phyloP scores from a whole-genome alignment of 2,797 vertebrate genomes.

The Microchirus variegatus region DNA sequence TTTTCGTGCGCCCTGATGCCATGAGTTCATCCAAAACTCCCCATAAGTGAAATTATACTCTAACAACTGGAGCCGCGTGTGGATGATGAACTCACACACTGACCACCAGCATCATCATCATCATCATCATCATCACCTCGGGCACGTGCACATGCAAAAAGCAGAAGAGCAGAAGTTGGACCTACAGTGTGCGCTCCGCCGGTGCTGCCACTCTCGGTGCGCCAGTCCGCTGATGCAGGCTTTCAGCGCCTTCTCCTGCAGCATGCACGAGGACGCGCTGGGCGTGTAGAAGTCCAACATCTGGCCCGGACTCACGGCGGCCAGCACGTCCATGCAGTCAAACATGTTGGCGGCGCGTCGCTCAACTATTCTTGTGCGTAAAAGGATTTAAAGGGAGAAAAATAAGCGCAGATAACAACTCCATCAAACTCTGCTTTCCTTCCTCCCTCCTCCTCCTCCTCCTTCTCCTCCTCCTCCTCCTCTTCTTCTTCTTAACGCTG shows the following conservation, averaged over 20 bases:
- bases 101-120: neutral
- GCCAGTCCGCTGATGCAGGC: constrained; percentile 97
- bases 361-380: constrained; percentile 49
- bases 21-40: neutral
- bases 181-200: constrained; percentile 98
- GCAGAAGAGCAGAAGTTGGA: constrained; percentile 58
- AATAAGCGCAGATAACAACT: constrained; percentile 89
- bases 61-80: too few species aligned
- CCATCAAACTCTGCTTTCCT: constrained; percentile 89
- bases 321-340: constrained; percentile 98
- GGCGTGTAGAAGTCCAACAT: constrained; percentile 99
- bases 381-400: constrained; percentile 59
- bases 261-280: constrained; percentile 94
- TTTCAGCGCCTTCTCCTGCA: constrained; percentile 98
- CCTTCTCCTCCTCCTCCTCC: constrained; percentile 18
- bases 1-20: neutral
- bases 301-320: constrained; percentile 96
- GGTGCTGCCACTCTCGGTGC: constrained; percentile 95
- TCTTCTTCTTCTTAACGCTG: constrained; percentile 41
- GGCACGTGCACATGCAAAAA: constrained; percentile 1
- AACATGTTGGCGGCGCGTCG: constrained; percentile 91
- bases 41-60: neutral
- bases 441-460: constrained; percentile 17
- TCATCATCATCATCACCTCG: neutral
- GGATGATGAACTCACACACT: too few species aligned